Conservation (phyloP, 2,113 vertebrate species). For the Phrynosoma blainvillii region DNA sequence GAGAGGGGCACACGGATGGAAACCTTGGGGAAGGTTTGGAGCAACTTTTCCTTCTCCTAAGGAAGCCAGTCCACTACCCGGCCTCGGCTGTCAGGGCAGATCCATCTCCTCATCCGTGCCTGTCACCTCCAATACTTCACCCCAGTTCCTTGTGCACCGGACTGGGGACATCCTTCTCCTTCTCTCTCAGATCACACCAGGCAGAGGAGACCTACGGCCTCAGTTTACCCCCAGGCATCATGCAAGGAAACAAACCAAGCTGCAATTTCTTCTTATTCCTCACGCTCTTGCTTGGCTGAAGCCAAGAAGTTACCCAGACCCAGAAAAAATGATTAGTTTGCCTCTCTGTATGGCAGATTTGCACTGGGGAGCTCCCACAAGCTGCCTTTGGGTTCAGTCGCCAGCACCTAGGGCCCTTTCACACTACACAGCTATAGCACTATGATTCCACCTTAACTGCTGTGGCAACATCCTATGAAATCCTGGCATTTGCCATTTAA, state of each 20-base stretch:
- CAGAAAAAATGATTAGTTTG: neutral
- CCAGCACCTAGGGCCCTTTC: too few relatives aligned
- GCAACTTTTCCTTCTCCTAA: neutral
- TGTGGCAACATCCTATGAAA: too few relatives aligned
- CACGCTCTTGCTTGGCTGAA: neutral
- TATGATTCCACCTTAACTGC: too few relatives aligned
- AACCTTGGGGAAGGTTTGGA: neutral
- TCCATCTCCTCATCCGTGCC: neutral
- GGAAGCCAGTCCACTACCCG: neutral
- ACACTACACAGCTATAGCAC: too few relatives aligned
- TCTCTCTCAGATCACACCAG: neutral
- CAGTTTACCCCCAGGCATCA: neutral
- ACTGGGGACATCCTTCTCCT: neutral
- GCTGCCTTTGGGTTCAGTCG: neutral
- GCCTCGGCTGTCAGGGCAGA: slow-evolving; percentile 4
- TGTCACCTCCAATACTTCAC: slow-evolving; percentile 14
- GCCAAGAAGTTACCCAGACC: neutral
- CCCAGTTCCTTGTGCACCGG: neutral
- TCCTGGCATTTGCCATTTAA: too few relatives aligned
- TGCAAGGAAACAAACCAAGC: neutral
- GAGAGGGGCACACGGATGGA: neutral
- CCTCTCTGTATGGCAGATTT: too few relatives aligned
- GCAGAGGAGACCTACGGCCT: neutral
- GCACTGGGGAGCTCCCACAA: neutral
- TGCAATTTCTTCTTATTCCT: neutral